Evolutionary conservation across 2,888 invertebrate genomes (phyloP).

Genomic region (Aleiodes testaceus): DNA sequence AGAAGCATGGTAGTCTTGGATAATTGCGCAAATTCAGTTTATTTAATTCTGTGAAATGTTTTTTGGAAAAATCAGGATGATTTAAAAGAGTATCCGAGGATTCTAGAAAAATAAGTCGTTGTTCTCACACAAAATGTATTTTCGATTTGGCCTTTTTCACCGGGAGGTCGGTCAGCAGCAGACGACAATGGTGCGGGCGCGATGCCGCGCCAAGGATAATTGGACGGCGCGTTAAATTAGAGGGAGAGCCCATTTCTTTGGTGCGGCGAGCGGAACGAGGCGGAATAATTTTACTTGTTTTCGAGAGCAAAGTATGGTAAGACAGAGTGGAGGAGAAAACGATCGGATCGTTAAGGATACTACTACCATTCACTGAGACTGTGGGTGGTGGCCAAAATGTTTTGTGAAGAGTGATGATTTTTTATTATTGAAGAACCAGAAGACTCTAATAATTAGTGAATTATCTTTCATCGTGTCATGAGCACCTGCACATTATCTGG

Average conservation of each 20-base stretch:
- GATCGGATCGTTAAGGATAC: constrained; percentile 27
- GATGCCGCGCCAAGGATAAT: constrained; percentile 63
- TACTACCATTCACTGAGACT: constrained; percentile 20
- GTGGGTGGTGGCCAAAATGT: constrained; percentile 33
- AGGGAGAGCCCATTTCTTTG: constrained; percentile 58
- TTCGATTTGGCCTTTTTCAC: constrained; percentile 15
- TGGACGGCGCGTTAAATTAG: constrained; percentile 69
- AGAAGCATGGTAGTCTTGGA: background rate
- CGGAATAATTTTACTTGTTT: constrained; percentile 66
- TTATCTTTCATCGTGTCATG: too few relatives aligned
- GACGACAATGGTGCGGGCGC: constrained; percentile 53
- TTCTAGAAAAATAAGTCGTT: constrained; percentile 45
- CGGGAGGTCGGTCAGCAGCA: constrained; percentile 44
- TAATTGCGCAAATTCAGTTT: too few relatives aligned
- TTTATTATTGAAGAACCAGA: constrained; percentile 2
- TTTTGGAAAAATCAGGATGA: too few relatives aligned
- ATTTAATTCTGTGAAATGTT: too few relatives aligned
- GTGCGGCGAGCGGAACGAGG: constrained; percentile 60
- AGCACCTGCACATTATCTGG: too few relatives aligned
- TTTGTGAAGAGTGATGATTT: constrained; percentile 12
- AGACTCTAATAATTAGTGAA: too few relatives aligned
- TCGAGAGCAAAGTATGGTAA: constrained; percentile 53
- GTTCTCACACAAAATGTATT: constrained; percentile 6
- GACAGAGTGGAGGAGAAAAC: constrained; percentile 17
- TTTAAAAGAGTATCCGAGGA: constrained; percentile 42